Evolutionary conservation across 2,888 invertebrate species (phyloP).

Genomic region (Caenorhabditis doughertyi): DNA sequence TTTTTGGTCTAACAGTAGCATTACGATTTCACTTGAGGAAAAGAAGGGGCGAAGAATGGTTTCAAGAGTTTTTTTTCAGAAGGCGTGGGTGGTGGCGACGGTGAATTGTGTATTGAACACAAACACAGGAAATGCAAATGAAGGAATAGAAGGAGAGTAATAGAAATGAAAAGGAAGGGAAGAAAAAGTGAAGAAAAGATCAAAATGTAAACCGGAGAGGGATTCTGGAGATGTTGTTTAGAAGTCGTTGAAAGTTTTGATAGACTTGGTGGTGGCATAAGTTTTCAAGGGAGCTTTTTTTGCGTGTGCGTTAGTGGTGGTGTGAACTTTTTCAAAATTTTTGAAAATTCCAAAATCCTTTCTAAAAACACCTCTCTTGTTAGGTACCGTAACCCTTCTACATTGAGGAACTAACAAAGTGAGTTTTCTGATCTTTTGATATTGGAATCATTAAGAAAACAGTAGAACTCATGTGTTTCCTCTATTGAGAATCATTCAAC

Average conservation of each 20-base stretch:
- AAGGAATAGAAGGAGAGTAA: background rate
- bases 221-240: background rate
- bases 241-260: background rate
- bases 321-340: too few species aligned
- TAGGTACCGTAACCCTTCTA: too few species aligned
- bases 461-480: too few species aligned
- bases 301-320: too few species aligned
- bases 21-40: background rate
- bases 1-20: background rate
- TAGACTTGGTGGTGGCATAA: too few species aligned
- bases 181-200: background rate
- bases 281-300: too few species aligned
- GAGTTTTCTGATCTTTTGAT: too few species aligned
- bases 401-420: too few species aligned
- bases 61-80: slow-evolving; percentile 20
- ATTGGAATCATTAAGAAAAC: too few species aligned
- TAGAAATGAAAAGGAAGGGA: slow-evolving; percentile 11
- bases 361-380: background rate
- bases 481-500: too few species aligned
- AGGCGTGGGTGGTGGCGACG: slow-evolving; percentile 32
- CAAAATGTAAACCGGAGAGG: slow-evolving; percentile 15
- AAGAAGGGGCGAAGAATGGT: background rate
- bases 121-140: background rate
- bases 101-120: slow-evolving; percentile 37
- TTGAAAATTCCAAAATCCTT: too few species aligned